Base-by-base conservation (phyloP, 2,888 invertebrate species). In the Amblyjoppa fuscipennis region DNA sequence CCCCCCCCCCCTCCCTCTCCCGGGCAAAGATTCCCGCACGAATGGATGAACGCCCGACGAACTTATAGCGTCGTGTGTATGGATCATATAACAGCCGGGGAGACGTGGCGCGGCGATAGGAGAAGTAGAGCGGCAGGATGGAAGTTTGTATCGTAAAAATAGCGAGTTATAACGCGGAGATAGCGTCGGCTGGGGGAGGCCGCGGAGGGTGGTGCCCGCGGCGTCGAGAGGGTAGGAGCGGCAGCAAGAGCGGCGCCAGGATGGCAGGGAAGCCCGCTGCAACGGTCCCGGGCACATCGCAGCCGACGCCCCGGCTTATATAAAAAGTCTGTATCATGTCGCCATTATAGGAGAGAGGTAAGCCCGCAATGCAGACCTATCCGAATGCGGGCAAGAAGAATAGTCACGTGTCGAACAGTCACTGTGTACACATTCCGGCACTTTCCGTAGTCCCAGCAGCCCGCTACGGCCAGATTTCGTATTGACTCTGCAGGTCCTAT, bases 61-160 rank as follows among this genome's bases (percentile, higher is more conserved):
- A 31, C 31, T 61, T 28, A 41, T 41, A 41, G 16, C 53, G 64
- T 64, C 41, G 41, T 34, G 75, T 56, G 59, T 69, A 69, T 75
- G 66, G 3, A 56, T 79, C 56, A 45, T 76, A 84, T 77, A 81
- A 78, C 73, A 66, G 31, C 34, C 53, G 59, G 16, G 11, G 81
- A 61, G 73, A 78, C 77, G 28, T 53, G 69, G 34, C 61, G 7
- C 56, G 61, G 49, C n/a, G 73, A 28, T 41, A 51, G 73, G 61
- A 74, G 77, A 74, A 78, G 71, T 77, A 73, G 81, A 81, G 73
- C 76, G 69, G 59, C 61, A 45, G 77, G 84, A 81, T 85, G 78
- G 49, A 78, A 85, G 74, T 85, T 81, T 81, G 81, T 85, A 85
- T 85, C 84, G 81, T 85, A 85, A 85, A 85, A 85, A 85, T 78